Conservation (phyloP, 2,113 vertebrate species). For the Thinocorus orbignyianus region DNA sequence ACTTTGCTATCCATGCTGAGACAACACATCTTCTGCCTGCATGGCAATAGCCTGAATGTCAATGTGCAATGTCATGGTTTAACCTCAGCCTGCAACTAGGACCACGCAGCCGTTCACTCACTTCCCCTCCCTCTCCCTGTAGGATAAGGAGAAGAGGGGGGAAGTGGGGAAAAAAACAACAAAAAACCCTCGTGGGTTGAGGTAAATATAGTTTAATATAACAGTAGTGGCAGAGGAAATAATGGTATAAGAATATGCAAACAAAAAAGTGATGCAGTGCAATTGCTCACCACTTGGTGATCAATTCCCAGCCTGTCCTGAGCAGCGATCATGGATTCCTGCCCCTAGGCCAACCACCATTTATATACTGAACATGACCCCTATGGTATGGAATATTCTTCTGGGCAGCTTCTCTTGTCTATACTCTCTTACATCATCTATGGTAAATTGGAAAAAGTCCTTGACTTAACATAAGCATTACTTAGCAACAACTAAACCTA, state of each 20-base stretch:
- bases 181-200: not conserved
- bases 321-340: not conserved
- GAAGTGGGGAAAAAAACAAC: not conserved
- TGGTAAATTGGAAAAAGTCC: not conserved
- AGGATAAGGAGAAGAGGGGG: not conserved
- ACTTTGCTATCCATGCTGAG: conserved; percentile 6
- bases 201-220: not conserved
- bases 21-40: conserved; percentile 63
- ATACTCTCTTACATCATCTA: not conserved
- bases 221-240: not conserved
- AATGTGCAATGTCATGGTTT: not conserved
- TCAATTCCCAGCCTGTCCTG: not conserved
- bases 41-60: conserved; percentile 45
- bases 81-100: not conserved
- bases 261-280: not conserved
- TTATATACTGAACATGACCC: not conserved
- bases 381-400: not conserved
- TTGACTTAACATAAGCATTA: not conserved
- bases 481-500: not conserved
- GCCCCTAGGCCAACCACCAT: not conserved
- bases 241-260: not conserved
- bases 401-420: not conserved
- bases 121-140: not conserved
- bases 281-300: not conserved
- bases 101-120: not conserved